Percentiles rank a stretch among this genome's conserved stretches.
Evolutionary conservation across 1,140 invertebrate genomes (phyloP).

Genomic region (Drosophila kanapiae): DNA sequence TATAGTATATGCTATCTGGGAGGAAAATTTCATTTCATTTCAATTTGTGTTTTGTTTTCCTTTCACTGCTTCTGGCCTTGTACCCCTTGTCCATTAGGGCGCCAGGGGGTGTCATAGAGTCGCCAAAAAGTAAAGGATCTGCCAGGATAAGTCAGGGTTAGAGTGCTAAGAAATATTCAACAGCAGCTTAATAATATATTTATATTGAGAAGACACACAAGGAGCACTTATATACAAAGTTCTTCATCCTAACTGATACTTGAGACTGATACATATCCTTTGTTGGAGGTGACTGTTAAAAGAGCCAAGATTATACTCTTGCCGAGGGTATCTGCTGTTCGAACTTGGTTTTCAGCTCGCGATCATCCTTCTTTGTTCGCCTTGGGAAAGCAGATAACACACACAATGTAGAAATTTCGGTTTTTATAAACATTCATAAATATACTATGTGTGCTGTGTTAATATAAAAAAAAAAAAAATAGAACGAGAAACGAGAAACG

Average conservation of each 20-base stretch:
- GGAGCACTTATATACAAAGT: no score
- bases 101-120: conserved; percentile 19
- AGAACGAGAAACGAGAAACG: conserved; percentile 31
- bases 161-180: no score
- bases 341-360: fast-evolving
- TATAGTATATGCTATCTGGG: conserved; percentile 9
- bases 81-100: conserved; percentile 23
- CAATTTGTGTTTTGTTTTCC: conserved; percentile 22
- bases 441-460: conserved; percentile 7
- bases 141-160: no score
- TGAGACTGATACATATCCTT: no score
- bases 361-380: conserved; percentile 17
- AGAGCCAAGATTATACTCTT: no score
- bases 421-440: conserved; percentile 52
- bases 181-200: no score
- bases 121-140: background rate
- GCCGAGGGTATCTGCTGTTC: conserved; percentile 30
- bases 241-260: no score
- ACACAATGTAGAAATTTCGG: conserved; percentile 19
- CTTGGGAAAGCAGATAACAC: conserved; percentile 27
- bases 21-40: conserved; percentile 41
- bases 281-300: no score
- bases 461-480: conserved; percentile 15
- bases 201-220: no score
- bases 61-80: conserved; percentile 9